Base-by-base conservation (phyloP, 2,797 vertebrate genomes). In the Danionella dracula region DNA sequence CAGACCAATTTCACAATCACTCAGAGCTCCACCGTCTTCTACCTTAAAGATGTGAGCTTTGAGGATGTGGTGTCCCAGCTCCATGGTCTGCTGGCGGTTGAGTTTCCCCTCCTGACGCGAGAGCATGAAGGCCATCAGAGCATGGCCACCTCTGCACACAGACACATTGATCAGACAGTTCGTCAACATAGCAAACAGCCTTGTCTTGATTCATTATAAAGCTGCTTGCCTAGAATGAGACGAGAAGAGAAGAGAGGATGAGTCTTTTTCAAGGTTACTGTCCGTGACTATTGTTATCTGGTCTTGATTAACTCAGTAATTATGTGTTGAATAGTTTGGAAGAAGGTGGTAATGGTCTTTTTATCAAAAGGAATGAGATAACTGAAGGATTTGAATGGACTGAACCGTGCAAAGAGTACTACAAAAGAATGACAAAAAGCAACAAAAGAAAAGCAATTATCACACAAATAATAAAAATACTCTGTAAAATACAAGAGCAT, bases 41-140 rank as follows among this genome's bases (percentile, higher is more conserved):
- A 97, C 96, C 94, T 99, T 99, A 79, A 98, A 99, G 80, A 99
- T 99, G 81, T 99, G 97, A 29, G 97, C 97, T 86, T 99, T 99
- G 45, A 99, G 92, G 76, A 99, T 97, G 82, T 99, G 97, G 72
- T 99, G 97, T 49, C 97, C 97, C 2, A 99, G 92, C 83, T 99
- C 97, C 93, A 99, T 94, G 1, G 97, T 99, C 76, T 99, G 97
- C 72, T 99, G 97, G 16, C 96, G 92, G 83, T 98, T 99, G 81
- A 99, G 79, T 78, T 98, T 99, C 21, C 93, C 93, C 69, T 96
- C 95, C 83, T 98, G 96, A 27, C 97, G 89, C 38, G 96, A 98
- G 81, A 98, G 96, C 94, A 98, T 97, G 86, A 99, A 99, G 1
- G 97, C 95, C 87, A 99, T 83, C 16, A 99, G 91, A 62, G 97